phyloP scores from a whole-genome alignment of 2,113 vertebrate genomes.

The Coreoperca whiteheadi region DNA sequence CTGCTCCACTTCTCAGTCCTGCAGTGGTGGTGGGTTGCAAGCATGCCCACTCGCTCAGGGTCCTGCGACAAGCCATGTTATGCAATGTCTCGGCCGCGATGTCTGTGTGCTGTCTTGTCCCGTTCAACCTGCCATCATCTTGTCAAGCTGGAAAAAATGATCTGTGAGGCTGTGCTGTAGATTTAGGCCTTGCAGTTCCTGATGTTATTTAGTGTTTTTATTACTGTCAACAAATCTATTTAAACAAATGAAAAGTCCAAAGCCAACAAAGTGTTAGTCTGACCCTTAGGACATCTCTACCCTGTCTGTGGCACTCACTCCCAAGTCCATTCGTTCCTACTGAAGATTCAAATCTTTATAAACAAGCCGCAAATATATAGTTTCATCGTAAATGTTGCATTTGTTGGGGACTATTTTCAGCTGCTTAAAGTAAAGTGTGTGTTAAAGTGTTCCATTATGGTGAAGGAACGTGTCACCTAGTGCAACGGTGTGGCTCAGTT shows the following conservation, averaged over 20 bases:
- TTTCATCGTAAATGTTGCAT: background rate
- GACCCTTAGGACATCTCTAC: too few relatives aligned
- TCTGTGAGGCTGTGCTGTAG: background rate
- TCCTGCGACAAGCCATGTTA: slow-evolving; percentile 62
- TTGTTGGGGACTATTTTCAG: background rate
- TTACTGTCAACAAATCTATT: background rate
- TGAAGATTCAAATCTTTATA: background rate
- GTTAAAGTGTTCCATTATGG: background rate
- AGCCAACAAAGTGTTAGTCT: background rate
- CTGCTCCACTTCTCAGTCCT: slow-evolving; percentile 72
- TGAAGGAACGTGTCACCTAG: background rate
- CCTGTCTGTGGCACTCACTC: background rate
- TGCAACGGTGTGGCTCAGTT: background rate
- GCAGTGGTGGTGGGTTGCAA: slow-evolving; percentile 53
- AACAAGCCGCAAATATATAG: background rate
- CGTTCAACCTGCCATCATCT: slow-evolving; percentile 35
- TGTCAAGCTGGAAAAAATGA: slow-evolving; percentile 9
- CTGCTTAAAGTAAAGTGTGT: background rate
- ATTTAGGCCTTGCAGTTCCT: background rate
- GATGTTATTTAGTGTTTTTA: background rate
- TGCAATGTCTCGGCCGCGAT: slow-evolving; percentile 44
- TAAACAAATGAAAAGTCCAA: background rate
- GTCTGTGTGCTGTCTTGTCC: slow-evolving; percentile 44
- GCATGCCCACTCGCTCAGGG: slow-evolving; percentile 50
- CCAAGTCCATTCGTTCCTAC: background rate